Percentiles rank a stretch among this genome's conserved stretches.
Evolutionary conservation across 1,140 invertebrate genomes (phyloP).

Genomic region (Pollicipes pollicipes): DNA sequence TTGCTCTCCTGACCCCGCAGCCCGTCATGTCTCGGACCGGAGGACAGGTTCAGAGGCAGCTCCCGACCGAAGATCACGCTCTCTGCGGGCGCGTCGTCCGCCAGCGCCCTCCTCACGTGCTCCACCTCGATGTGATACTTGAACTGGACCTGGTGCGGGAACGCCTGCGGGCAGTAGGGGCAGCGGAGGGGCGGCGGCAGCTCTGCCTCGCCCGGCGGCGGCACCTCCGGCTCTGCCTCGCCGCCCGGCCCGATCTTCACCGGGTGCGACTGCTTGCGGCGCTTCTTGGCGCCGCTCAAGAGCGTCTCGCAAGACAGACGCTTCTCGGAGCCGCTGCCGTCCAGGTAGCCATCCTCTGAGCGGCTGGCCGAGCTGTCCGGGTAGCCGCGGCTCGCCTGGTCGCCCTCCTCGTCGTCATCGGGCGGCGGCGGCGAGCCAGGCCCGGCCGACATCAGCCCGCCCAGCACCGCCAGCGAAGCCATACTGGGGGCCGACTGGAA

Average conservation of each 20-base stretch:
- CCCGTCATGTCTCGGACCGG: too few species aligned
- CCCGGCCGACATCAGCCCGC: neutral
- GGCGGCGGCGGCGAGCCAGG: too few species aligned
- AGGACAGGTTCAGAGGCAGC: neutral
- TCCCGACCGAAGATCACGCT: neutral
- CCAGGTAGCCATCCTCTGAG: too few species aligned
- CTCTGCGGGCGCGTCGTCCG: neutral
- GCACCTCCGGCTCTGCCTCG: neutral
- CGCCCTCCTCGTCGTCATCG: neutral
- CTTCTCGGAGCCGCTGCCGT: neutral
- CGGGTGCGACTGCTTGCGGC: constrained; percentile 27
- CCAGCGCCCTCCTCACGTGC: neutral
- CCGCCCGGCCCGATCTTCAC: constrained; percentile 19
- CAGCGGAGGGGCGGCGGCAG: neutral
- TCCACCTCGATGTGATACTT: neutral
- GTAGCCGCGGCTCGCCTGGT: neutral
- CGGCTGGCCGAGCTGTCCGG: neutral
- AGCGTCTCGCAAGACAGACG: neutral
- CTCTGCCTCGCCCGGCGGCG: neutral
- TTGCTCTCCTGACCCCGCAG: too few species aligned
- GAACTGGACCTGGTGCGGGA: neutral
- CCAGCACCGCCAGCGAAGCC: neutral
- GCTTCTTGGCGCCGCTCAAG: constrained; percentile 20
- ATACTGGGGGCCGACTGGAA: neutral
- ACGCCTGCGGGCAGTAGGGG: neutral